These are phyloP conservation scores for Asteroscopus sphinx DNA, from an alignment of 2,888 invertebrate species.

Conservation along the genomic window DNA sequence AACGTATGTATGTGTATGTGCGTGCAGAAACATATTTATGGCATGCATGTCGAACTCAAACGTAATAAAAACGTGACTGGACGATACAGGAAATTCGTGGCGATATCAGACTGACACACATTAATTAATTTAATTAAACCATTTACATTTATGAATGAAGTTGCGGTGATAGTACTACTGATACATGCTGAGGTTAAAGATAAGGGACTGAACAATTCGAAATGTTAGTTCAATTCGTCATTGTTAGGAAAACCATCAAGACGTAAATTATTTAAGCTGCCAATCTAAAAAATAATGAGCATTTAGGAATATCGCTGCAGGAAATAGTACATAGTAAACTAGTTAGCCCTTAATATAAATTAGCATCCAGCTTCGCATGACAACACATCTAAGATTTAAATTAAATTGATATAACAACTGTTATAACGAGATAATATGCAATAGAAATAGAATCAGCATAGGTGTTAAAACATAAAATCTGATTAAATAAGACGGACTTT, in stretches of 20 bases:
- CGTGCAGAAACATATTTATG: slow-evolving; percentile 7
- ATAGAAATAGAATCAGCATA: slow-evolving; percentile 4
- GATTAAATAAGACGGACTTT: not conserved
- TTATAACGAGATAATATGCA: not conserved
- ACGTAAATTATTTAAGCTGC: slow-evolving; percentile 17
- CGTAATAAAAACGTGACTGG: slow-evolving; percentile 46
- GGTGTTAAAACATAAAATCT: not conserved
- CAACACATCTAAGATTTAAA: slow-evolving; percentile 1
- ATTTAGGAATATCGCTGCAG: slow-evolving; percentile 30
- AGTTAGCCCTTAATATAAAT: not conserved
- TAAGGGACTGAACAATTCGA: slow-evolving; percentile 13
- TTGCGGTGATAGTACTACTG: slow-evolving; percentile 20
- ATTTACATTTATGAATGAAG: slow-evolving; percentile 40
- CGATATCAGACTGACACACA: slow-evolving; percentile 35
- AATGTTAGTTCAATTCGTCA: not conserved
- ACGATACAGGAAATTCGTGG: slow-evolving; percentile 26
- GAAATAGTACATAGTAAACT: slow-evolving; percentile 26
- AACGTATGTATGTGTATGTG: slow-evolving; percentile 8
- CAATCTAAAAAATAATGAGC: slow-evolving; percentile 26
- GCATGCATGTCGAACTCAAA: slow-evolving; percentile 22
- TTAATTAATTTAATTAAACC: slow-evolving; percentile 41
- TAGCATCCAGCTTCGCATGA: not conserved
- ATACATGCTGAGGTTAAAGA: slow-evolving; percentile 15
- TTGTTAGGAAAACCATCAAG: slow-evolving; percentile 1
- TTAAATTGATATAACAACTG: slow-evolving; percentile 4